Conservation (phyloP, 2,797 vertebrate species). For the Cryptoblepharus egeriae region DNA sequence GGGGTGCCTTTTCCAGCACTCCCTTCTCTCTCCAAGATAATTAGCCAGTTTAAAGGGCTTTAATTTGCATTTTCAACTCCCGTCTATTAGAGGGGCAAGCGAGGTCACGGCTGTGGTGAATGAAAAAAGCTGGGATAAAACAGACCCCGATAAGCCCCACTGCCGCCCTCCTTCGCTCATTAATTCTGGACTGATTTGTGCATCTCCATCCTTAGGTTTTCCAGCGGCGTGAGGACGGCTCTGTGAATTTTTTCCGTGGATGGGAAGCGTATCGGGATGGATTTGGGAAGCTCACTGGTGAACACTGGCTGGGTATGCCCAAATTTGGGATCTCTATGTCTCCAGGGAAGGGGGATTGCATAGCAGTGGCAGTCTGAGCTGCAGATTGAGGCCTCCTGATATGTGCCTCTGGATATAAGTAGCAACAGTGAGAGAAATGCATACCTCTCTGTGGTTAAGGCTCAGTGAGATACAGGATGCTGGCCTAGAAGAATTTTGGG, state of each 20-base stretch:
- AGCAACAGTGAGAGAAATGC: too few species aligned
- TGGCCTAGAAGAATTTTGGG: too few species aligned
- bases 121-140: too few species aligned
- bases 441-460: too few species aligned
- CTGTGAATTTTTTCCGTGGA: constrained; percentile 93
- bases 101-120: too few species aligned
- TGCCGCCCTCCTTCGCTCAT: fast-evolving
- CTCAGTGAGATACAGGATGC: too few species aligned
- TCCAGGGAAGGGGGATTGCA: too few species aligned
- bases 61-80: neutral
- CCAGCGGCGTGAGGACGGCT: constrained; percentile 93
- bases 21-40: neutral
- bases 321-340: fast-evolving
- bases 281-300: constrained; percentile 94
- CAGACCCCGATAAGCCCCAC: neutral
- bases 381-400: too few species aligned
- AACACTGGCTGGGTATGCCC: constrained; percentile 94
- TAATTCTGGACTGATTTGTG: fast-evolving
- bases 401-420: too few species aligned
- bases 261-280: constrained; percentile 95
- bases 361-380: too few species aligned
- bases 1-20: neutral
- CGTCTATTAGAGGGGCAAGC: neutral
- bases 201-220: constrained; percentile 83
- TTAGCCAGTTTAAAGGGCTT: neutral